Percentiles rank a stretch among this genome's conserved stretches.
These are phyloP conservation scores for Ahaetulla prasina DNA, from an alignment of 2,113 vertebrate genomes.

Conservation along the genomic window DNA sequence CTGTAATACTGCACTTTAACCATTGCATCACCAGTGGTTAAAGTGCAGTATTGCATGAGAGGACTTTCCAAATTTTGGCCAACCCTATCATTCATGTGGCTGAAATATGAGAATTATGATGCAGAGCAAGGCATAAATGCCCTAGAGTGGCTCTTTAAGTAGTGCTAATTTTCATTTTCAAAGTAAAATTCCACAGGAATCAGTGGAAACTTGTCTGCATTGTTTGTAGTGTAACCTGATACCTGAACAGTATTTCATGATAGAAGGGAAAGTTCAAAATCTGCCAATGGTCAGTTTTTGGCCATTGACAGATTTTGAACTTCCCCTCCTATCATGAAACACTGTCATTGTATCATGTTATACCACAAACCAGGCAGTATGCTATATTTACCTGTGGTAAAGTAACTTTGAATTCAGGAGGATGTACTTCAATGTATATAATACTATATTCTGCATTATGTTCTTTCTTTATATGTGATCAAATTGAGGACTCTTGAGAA, in stretches of 20 bases:
- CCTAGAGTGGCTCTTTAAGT: background rate
- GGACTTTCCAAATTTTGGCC: background rate
- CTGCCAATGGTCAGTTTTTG: background rate
- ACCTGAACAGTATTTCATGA: background rate
- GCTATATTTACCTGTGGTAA: background rate
- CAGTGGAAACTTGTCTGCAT: background rate
- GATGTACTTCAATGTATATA: too few species aligned
- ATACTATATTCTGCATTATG: background rate
- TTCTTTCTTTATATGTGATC: background rate
- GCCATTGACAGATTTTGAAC: background rate
- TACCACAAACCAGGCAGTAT: background rate
- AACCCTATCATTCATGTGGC: background rate
- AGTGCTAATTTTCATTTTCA: background rate
- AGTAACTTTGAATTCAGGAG: background rate
- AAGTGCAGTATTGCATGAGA: background rate
- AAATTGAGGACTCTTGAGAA: background rate
- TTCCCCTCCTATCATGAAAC: background rate
- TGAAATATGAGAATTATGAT: background rate
- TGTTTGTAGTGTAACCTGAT: background rate
- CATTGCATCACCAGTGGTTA: background rate
- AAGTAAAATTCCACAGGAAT: background rate
- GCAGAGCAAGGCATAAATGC: background rate
- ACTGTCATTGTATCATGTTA: background rate
- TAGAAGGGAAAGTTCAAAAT: background rate
- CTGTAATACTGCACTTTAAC: background rate